Percentiles rank a stretch among this genome's conserved stretches.
phyloP scores from a whole-genome alignment of 2,113 vertebrate genomes.

The Nipponia nippon region DNA sequence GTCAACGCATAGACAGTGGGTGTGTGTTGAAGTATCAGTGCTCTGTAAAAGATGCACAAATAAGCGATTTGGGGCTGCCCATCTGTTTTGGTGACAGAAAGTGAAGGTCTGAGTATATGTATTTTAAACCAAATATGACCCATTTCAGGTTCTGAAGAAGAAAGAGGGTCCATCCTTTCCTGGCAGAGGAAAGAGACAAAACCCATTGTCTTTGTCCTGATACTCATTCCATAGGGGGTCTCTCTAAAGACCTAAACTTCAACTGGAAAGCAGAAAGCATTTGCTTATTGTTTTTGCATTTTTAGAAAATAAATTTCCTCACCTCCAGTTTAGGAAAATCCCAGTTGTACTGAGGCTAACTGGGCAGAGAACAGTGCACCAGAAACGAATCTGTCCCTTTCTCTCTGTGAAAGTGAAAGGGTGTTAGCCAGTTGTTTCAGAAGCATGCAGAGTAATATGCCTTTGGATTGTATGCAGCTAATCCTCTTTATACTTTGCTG shows the following conservation, averaged over 20 bases:
- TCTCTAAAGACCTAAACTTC: not conserved
- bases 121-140: not conserved
- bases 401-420: not conserved
- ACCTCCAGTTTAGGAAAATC: not conserved
- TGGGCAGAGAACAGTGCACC: not conserved
- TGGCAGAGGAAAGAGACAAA: not conserved
- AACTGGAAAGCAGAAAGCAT: not conserved
- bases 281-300: not conserved
- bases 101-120: not conserved
- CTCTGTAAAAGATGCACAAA: not conserved
- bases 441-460: not conserved
- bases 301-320: not conserved
- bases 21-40: not conserved
- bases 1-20: not conserved
- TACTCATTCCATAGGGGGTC: not conserved
- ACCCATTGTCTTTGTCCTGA: not conserved
- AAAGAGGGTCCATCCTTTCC: not conserved
- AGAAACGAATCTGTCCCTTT: not conserved
- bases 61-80: not conserved
- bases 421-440: not conserved
- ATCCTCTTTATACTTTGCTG: conserved; percentile 47
- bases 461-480: conserved; percentile 1
- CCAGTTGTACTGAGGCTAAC: not conserved
- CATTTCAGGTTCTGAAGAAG: not conserved
- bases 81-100: not conserved